Evolutionary conservation across 2,113 vertebrate species (phyloP).

Genomic region (Tautogolabrus adspersus): DNA sequence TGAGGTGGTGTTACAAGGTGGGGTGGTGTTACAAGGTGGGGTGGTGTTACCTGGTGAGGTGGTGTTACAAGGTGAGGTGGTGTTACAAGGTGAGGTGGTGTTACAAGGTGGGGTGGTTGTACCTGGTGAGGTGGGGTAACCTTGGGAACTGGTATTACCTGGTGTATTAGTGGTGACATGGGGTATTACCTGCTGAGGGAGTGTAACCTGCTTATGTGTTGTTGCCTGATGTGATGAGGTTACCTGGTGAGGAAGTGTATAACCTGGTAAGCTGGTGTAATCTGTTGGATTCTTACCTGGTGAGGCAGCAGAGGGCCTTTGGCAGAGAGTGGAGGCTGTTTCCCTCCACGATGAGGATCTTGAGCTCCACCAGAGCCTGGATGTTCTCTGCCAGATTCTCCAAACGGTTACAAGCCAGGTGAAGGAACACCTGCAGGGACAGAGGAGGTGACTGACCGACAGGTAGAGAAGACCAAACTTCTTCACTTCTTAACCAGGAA

Average conservation of each 20-base stretch:
- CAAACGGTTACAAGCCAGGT: slow-evolving; percentile 89
- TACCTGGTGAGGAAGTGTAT: neutral
- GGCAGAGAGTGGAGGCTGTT: slow-evolving; percentile 89
- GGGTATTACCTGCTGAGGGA: neutral
- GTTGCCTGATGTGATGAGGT: too few relatives aligned
- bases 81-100: too few relatives aligned
- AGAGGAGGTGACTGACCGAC: neutral
- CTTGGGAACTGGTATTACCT: too few relatives aligned
- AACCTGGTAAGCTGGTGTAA: neutral
- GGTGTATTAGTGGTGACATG: too few relatives aligned
- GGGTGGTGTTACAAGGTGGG: too few relatives aligned
- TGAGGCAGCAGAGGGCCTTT: slow-evolving; percentile 87
- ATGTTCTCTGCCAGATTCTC: slow-evolving; percentile 91
- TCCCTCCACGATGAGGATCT: slow-evolving; percentile 90
- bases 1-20: too few relatives aligned
- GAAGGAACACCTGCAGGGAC: slow-evolving; percentile 85
- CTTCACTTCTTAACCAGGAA: neutral
- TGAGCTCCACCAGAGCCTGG: slow-evolving; percentile 86
- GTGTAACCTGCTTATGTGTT: neutral
- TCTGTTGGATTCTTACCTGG: slow-evolving; percentile 39
- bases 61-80: too few relatives aligned
- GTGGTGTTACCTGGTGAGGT: too few relatives aligned
- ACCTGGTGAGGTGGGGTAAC: too few relatives aligned
- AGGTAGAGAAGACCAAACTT: neutral
- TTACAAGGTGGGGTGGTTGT: too few relatives aligned